Percentiles rank a stretch among this genome's conserved stretches.
phyloP scores from a whole-genome alignment of 2,888 invertebrate genomes.

The Lithophane ornitopus region DNA sequence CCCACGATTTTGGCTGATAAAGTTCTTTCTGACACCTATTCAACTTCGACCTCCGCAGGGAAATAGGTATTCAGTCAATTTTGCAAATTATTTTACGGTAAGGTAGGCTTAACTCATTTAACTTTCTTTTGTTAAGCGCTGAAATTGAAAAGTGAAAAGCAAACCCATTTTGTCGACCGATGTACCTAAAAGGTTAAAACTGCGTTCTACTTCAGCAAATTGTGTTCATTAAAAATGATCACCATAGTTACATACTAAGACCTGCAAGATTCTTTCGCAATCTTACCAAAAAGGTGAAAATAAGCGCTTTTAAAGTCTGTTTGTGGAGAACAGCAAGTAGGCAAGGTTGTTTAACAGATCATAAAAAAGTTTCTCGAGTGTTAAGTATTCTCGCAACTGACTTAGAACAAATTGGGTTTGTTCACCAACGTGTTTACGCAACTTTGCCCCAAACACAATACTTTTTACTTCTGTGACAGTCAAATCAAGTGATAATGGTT shows the following conservation, averaged over 20 bases:
- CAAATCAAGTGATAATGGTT: conserved; percentile 72
- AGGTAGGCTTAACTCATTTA: background rate
- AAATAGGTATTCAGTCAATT: background rate
- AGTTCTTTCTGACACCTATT: background rate
- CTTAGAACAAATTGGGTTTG: conserved; percentile 56
- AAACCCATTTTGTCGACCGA: background rate
- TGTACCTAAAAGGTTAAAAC: background rate
- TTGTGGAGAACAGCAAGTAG: conserved; percentile 59
- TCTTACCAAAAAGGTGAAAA: conserved; percentile 50
- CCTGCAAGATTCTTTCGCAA: conserved; percentile 43
- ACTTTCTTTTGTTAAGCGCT: background rate
- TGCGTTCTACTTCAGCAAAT: background rate
- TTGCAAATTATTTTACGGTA: background rate
- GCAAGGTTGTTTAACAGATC: conserved; percentile 66
- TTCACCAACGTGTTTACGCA: conserved; percentile 61
- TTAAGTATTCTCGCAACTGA: conserved; percentile 55
- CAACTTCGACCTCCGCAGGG: background rate
- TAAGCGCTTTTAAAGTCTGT: conserved; percentile 41
- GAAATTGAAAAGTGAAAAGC: background rate
- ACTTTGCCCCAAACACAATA: conserved; percentile 66
- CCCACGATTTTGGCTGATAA: conserved; percentile 19
- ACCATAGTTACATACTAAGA: conserved; percentile 19
- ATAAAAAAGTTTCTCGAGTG: conserved; percentile 67
- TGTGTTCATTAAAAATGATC: conserved; percentile 30
- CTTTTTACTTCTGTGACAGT: conserved; percentile 65